A percentile compares a stretch with the other conserved stretches of the same genome.
phyloP scores from a whole-genome alignment of 2,113 vertebrate genomes.

The Anolis carolinensis region DNA sequence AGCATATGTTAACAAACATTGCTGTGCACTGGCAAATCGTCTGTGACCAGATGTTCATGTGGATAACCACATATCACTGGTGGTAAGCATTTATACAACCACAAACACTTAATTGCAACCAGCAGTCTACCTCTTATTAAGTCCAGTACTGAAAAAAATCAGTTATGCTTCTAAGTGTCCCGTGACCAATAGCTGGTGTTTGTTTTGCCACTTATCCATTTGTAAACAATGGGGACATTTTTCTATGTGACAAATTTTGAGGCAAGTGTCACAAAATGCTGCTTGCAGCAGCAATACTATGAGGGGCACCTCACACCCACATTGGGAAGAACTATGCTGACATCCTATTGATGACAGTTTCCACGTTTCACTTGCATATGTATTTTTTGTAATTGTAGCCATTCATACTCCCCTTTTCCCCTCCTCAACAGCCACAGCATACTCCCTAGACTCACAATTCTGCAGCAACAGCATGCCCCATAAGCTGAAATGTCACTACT shows the following conservation, averaged over 20 bases:
- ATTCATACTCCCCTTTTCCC: no score
- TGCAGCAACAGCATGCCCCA: no score
- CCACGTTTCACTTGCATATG: no score
- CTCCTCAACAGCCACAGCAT: no score
- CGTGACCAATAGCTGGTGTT: neutral
- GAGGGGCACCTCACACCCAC: neutral
- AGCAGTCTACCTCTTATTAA: constrained; percentile 20
- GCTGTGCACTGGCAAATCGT: constrained; percentile 7
- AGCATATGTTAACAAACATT: constrained; percentile 28
- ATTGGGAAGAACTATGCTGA: neutral
- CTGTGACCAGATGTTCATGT: constrained; percentile 25
- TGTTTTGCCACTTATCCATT: neutral
- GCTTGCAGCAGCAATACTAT: neutral
- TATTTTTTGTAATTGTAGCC: no score
- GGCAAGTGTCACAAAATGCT: neutral
- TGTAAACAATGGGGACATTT: neutral
- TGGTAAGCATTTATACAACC: constrained; percentile 27
- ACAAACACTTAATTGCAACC: constrained; percentile 21
- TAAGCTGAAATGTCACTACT: no score
- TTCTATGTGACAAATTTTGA: neutral
- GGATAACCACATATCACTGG: constrained; percentile 35
- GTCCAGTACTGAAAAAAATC: neutral
- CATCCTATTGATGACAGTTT: no score
- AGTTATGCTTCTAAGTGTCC: neutral
- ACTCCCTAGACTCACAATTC: no score